A percentile compares a stretch with the other conserved stretches of the same genome.
Conservation (phyloP, 2,113 vertebrate genomes). For the Oostethus manadensis region DNA sequence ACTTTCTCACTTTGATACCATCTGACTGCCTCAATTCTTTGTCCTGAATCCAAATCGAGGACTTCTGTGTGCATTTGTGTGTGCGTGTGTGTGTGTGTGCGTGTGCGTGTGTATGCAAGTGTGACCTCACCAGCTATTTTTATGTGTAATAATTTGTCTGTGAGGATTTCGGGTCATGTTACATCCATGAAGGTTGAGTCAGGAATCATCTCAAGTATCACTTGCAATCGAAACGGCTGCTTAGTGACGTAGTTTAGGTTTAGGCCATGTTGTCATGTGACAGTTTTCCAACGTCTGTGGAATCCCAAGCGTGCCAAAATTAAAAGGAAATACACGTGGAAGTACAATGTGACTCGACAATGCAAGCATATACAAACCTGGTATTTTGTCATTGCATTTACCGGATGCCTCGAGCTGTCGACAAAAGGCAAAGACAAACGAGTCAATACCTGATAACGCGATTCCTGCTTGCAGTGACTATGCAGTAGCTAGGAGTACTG, state of each 20-base stretch:
- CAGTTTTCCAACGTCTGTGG: too few species aligned
- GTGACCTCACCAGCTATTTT: constrained; percentile 1
- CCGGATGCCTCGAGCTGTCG: too few species aligned
- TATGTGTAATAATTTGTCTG: constrained; percentile 8
- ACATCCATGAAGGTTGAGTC: constrained; percentile 1
- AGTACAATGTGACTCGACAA: too few species aligned
- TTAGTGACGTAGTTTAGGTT: not conserved
- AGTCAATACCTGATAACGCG: too few species aligned
- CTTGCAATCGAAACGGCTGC: not conserved
- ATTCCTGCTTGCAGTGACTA: too few species aligned
- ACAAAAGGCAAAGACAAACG: too few species aligned
- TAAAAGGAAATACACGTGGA: too few species aligned
- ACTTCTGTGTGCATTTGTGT: not conserved
- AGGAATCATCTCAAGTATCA: not conserved
- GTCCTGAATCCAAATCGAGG: constrained; percentile 31
- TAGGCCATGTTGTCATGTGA: not conserved
- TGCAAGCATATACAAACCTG: too few species aligned
- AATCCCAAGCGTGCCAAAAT: too few species aligned
- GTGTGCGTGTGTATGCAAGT: not conserved
- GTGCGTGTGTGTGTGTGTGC: not conserved
- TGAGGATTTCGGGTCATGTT: not conserved
- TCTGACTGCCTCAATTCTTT: constrained; percentile 11
- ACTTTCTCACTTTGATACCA: constrained; percentile 34
- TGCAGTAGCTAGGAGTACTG: too few species aligned
- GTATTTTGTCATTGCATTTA: too few species aligned